phyloP scores from a whole-genome alignment of 2,797 vertebrate species.

The Bufotes viridis region DNA sequence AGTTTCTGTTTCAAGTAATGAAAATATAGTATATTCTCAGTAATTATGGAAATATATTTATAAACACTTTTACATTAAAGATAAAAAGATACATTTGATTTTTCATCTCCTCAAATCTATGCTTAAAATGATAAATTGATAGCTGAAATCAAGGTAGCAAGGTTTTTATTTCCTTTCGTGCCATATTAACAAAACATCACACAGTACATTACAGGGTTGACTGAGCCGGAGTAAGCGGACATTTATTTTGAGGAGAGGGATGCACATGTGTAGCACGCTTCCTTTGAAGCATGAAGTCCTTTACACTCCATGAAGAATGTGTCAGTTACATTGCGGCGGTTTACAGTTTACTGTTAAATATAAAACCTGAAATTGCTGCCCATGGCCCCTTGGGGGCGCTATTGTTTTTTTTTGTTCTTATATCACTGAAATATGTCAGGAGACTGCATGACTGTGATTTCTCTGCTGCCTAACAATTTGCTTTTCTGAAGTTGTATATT shows the following conservation, averaged over 20 bases:
- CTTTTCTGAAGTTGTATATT: constrained; percentile 41
- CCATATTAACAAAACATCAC: constrained; percentile 50
- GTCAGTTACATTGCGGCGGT: constrained; percentile 4
- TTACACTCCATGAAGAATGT: constrained; percentile 37
- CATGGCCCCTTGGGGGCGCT: constrained; percentile 61
- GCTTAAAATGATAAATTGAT: constrained; percentile 13
- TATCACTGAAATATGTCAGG: constrained; percentile 62
- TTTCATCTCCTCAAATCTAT: background rate
- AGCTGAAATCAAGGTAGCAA: constrained; percentile 28
- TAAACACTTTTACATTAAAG: background rate
- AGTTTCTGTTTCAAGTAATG: constrained; percentile 3
- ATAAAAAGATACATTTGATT: constrained; percentile 6
- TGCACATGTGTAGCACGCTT: constrained; percentile 47
- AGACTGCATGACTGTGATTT: constrained; percentile 59
- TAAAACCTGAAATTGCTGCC: constrained; percentile 61
- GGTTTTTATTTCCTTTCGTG: constrained; percentile 42
- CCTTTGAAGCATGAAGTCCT: constrained; percentile 40
- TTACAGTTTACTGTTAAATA: constrained; percentile 62
- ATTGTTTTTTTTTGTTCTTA: constrained; percentile 65
- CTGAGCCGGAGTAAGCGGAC: constrained; percentile 27
- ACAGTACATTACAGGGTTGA: constrained; percentile 53
- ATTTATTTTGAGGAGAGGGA: constrained; percentile 44
- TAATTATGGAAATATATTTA: constrained; percentile 1
- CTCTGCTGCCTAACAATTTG: constrained; percentile 54
- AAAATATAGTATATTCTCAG: background rate